These are phyloP conservation scores for Neolamprologus tretocephalus DNA, from an alignment of 2,113 vertebrate species.

Conservation along the genomic window DNA sequence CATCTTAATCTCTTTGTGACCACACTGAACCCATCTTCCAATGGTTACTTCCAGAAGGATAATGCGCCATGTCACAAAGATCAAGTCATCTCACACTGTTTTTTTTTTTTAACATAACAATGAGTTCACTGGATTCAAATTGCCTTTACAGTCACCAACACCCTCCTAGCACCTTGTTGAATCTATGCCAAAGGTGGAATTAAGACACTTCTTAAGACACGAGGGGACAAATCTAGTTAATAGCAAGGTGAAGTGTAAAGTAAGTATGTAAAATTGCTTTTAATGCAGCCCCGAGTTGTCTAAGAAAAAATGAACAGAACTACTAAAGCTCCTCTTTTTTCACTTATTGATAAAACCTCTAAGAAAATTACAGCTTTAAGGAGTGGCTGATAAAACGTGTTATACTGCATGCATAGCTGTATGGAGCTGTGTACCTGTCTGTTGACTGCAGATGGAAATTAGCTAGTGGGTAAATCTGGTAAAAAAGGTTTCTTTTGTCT, in stretches of 20 bases:
- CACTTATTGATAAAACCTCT: not conserved
- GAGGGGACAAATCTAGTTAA: not conserved
- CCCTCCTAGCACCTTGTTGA: not conserved
- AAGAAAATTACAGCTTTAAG: not conserved
- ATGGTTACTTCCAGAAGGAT: not conserved
- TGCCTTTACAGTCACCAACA: not conserved
- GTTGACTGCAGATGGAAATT: not conserved
- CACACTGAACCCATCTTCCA: not conserved
- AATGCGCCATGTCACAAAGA: not conserved
- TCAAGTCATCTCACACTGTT: not conserved
- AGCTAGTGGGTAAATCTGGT: not conserved
- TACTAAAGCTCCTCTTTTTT: not conserved
- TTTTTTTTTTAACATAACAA: not conserved
- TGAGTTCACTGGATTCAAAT: not conserved
- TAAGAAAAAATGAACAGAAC: not conserved
- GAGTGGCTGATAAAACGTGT: not conserved
- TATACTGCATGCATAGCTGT: not conserved
- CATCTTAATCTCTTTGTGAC: not conserved
- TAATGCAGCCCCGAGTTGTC: not conserved
- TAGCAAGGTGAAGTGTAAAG: not conserved
- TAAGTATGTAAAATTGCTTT: not conserved
- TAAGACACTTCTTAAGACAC: not conserved
- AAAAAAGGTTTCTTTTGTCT: not conserved
- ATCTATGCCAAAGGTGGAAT: not conserved
- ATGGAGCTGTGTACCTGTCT: not conserved